Evolutionary conservation across 2,888 invertebrate species (phyloP).

Genomic region (Lepidochrysops patricia): DNA sequence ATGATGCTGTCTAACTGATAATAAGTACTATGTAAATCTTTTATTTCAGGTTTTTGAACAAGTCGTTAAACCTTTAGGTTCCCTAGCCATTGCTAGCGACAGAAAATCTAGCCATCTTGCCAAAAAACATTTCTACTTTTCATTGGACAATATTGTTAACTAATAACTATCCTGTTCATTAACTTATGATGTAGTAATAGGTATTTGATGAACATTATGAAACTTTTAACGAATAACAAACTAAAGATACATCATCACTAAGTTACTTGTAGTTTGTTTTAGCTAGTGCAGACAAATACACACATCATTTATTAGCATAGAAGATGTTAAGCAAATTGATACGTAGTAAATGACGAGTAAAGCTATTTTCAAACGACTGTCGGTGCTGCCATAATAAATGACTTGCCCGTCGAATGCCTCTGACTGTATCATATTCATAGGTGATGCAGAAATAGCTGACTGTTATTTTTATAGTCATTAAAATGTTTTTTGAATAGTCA

Average conservation of each 20-base stretch:
- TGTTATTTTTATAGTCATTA: not conserved
- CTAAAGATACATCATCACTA: not conserved
- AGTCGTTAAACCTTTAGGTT: too few species aligned
- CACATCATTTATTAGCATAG: constrained; percentile 12
- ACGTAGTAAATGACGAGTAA: constrained; percentile 37
- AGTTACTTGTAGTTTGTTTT: not conserved
- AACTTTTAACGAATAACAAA: too few species aligned
- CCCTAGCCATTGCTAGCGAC: too few species aligned
- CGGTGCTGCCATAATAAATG: constrained; percentile 45
- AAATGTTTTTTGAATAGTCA: not conserved
- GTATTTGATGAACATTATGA: too few species aligned
- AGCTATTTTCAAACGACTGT: constrained; percentile 35
- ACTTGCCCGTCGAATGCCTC: constrained; percentile 32
- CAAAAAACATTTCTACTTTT: too few species aligned
- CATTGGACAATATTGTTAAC: too few species aligned
- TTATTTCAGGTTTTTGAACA: too few species aligned
- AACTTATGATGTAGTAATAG: too few species aligned
- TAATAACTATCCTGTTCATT: too few species aligned
- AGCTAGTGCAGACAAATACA: not conserved
- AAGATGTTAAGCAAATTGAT: constrained; percentile 38
- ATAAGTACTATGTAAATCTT: too few species aligned
- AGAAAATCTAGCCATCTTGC: too few species aligned
- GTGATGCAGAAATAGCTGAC: not conserved
- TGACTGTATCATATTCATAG: constrained; percentile 22
- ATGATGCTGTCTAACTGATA: too few species aligned